phyloP scores from a whole-genome alignment of 2,888 invertebrate genomes.

The Orthosia gothica region DNA sequence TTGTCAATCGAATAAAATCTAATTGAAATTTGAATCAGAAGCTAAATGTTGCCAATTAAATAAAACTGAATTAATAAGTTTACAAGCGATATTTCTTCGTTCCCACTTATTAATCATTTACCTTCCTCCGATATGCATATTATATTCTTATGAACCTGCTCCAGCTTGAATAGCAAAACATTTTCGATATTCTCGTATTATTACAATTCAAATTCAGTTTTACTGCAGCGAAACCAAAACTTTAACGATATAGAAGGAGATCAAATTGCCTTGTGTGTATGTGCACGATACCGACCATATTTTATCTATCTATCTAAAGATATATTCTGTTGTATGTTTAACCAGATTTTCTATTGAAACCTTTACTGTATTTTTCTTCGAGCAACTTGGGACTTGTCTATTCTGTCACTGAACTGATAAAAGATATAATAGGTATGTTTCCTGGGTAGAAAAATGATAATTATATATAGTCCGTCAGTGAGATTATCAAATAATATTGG shows the following conservation, averaged over 20 bases:
- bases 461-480: too few species aligned
- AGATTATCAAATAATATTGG: too few species aligned
- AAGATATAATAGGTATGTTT: neutral
- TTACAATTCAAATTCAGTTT: conserved; percentile 25
- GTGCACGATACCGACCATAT: neutral
- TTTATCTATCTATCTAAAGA: neutral
- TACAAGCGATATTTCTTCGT: too few species aligned
- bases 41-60: too few species aligned
- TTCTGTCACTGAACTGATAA: neutral
- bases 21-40: too few species aligned
- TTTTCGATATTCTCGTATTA: conserved; percentile 27
- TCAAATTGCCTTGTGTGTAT: conserved; percentile 2
- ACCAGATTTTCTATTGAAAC: conserved; percentile 1
- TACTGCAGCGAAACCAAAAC: neutral
- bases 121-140: too few species aligned
- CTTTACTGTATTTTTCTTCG: neutral
- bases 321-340: neutral
- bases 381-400: neutral
- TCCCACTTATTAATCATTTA: too few species aligned
- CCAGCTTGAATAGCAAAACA: neutral
- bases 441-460: too few species aligned
- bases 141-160: too few species aligned
- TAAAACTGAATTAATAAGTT: too few species aligned
- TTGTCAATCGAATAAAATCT: too few species aligned
- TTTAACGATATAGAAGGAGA: neutral